A percentile compares a stretch with the other conserved stretches of the same genome.
phyloP scores from a whole-genome alignment of 2,113 vertebrate genomes.

The Hyaena hyaena region DNA sequence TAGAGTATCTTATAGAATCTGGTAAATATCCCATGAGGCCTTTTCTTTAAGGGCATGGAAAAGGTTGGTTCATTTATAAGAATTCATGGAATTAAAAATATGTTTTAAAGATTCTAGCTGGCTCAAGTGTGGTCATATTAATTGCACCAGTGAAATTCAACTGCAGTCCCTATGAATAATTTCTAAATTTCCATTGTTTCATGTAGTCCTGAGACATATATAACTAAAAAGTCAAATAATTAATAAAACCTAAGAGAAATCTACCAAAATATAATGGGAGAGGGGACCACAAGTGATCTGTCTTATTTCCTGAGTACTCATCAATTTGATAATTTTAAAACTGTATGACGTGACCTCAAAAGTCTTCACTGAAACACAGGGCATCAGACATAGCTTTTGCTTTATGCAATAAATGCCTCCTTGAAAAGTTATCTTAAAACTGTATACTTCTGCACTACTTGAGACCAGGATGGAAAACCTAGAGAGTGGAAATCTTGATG shows the following conservation, averaged over 20 bases:
- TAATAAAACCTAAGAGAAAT: slow-evolving; percentile 8
- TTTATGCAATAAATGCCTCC: neutral
- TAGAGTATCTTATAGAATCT: neutral
- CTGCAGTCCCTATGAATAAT: neutral
- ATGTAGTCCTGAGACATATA: neutral
- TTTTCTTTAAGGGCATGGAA: neutral
- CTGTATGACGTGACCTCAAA: neutral
- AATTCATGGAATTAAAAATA: slow-evolving; percentile 18
- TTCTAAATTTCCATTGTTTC: slow-evolving; percentile 31
- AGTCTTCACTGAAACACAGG: slow-evolving; percentile 7
- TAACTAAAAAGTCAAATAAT: slow-evolving; percentile 31
- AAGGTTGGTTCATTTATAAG: neutral
- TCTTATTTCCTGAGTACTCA: neutral
- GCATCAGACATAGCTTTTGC: neutral
- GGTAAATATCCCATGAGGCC: neutral
- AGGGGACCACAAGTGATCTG: neutral
- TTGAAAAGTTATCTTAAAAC: neutral
- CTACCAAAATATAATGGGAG: neutral
- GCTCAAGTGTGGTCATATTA: neutral
- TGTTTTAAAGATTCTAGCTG: neutral
- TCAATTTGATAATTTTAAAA: neutral
- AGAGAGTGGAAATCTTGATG: neutral
- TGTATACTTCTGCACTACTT: neutral
- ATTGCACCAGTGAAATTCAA: neutral
- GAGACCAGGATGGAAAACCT: neutral